phyloP scores from a whole-genome alignment of 1,140 invertebrate species.

The Drosophila tropicalis region DNA sequence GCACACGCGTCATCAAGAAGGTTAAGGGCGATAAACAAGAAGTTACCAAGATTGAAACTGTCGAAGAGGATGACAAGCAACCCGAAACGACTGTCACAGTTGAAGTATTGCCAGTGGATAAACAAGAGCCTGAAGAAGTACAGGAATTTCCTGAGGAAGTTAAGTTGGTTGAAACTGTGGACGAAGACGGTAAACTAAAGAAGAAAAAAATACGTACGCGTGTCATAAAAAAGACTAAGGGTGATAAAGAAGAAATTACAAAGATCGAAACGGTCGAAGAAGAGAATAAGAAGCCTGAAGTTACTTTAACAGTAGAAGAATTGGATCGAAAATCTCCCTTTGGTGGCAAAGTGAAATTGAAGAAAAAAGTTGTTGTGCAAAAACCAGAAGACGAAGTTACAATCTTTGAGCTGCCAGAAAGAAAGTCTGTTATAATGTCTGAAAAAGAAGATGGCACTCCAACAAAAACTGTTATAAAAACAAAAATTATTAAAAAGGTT shows the following conservation, averaged over 20 bases:
- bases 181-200: slow-evolving; percentile 46
- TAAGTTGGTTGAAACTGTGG: no score
- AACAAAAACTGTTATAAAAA: slow-evolving; percentile 83
- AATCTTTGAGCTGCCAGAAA: slow-evolving; percentile 69
- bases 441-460: slow-evolving; percentile 79
- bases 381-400: slow-evolving; percentile 68
- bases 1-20: slow-evolving; percentile 62
- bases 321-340: slow-evolving; percentile 31
- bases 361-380: slow-evolving; percentile 57
- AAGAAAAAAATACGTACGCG: slow-evolving; percentile 75
- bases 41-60: slow-evolving; percentile 75
- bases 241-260: slow-evolving; percentile 80
- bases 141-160: neutral
- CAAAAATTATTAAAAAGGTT: slow-evolving; percentile 82
- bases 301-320: slow-evolving; percentile 74
- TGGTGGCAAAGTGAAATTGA: slow-evolving; percentile 51
- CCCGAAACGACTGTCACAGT: slow-evolving; percentile 67
- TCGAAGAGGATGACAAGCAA: slow-evolving; percentile 66
- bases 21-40: slow-evolving; percentile 71
- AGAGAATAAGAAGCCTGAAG: slow-evolving; percentile 81
- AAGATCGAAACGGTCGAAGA: slow-evolving; percentile 84
- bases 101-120: slow-evolving; percentile 45
- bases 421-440: slow-evolving; percentile 74
- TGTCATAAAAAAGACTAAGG: slow-evolving; percentile 79
- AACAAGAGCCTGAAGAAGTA: slow-evolving; percentile 42